Evolutionary conservation across 2,888 invertebrate genomes (phyloP).

Genomic region (Hybos culiciformis): DNA sequence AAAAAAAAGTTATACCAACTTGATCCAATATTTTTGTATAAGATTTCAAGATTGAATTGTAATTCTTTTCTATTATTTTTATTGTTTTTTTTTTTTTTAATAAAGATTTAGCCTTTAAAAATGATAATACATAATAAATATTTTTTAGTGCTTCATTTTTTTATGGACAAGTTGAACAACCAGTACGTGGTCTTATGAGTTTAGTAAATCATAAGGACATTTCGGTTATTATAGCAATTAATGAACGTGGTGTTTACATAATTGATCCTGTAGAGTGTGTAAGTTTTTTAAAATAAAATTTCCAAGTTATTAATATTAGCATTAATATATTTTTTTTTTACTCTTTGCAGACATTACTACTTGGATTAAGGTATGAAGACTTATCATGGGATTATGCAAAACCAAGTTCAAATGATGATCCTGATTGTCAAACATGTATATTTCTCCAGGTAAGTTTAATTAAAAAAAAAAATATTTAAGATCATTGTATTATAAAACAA

Average conservation of each 20-base stretch:
- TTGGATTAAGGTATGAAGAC: constrained; percentile 78
- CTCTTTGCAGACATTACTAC: constrained; percentile 54
- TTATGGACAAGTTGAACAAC: constrained; percentile 88
- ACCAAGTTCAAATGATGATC: constrained; percentile 63
- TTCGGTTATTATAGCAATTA: constrained; percentile 79
- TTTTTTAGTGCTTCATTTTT: constrained; percentile 73
- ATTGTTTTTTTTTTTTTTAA: too few species aligned
- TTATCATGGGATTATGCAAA: constrained; percentile 87
- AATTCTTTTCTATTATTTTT: too few species aligned
- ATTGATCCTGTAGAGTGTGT: constrained; percentile 76
- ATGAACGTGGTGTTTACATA: constrained; percentile 69
- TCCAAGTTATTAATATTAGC: background rate
- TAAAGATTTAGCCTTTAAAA: background rate
- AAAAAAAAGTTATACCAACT: too few species aligned
- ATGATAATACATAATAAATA: background rate
- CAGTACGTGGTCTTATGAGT: constrained; percentile 70
- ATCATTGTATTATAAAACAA: background rate
- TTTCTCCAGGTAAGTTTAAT: constrained; percentile 54
- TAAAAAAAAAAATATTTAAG: background rate
- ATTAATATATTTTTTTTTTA: constrained; percentile 3
- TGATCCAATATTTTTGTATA: too few species aligned
- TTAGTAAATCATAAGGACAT: constrained; percentile 76
- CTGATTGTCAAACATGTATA: constrained; percentile 79
- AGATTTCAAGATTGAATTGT: too few species aligned
- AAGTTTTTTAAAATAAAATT: constrained; percentile 31